A percentile compares a stretch with the other conserved stretches of the same genome.
Evolutionary conservation across 2,888 invertebrate species (phyloP).

Genomic region (Andrena flavipes): DNA sequence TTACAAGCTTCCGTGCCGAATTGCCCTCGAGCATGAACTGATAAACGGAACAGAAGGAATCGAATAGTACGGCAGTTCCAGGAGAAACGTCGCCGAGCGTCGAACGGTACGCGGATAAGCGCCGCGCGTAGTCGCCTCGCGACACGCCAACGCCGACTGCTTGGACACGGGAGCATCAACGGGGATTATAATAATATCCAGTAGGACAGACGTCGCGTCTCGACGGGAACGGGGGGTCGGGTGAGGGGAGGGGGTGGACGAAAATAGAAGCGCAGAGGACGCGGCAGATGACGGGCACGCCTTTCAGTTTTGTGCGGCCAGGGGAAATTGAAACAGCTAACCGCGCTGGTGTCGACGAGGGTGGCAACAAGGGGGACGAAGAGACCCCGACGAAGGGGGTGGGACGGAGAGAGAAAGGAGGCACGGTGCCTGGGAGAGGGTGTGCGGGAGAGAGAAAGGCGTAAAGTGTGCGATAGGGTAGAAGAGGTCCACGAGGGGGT

Average conservation of each 20-base stretch:
- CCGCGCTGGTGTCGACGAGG: constrained; percentile 78
- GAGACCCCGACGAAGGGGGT: constrained; percentile 33
- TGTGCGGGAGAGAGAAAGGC: neutral
- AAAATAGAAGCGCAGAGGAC: constrained; percentile 53
- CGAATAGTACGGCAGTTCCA: constrained; percentile 34
- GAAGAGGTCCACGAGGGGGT: constrained; percentile 6
- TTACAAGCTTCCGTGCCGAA: constrained; percentile 28
- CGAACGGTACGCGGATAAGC: constrained; percentile 7
- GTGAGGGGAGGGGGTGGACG: no score
- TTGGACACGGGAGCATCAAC: constrained; percentile 14
- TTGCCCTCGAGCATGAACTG: constrained; percentile 29
- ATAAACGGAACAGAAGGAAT: constrained; percentile 27
- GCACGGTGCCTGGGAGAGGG: neutral
- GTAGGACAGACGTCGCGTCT: constrained; percentile 24
- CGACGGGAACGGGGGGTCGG: constrained; percentile 7
- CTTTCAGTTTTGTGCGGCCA: constrained; percentile 80
- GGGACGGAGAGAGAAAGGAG: neutral
- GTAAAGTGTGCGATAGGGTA: constrained; percentile 5
- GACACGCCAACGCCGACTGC: neutral
- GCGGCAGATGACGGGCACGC: constrained; percentile 70
- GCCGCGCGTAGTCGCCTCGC: constrained; percentile 4
- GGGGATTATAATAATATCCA: constrained; percentile 28
- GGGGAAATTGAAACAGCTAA: constrained; percentile 84
- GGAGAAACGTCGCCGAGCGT: constrained; percentile 34
- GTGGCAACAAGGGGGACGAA: constrained; percentile 46